Conservation (phyloP, 2,888 invertebrate species). For the Exocentrus adspersus region DNA sequence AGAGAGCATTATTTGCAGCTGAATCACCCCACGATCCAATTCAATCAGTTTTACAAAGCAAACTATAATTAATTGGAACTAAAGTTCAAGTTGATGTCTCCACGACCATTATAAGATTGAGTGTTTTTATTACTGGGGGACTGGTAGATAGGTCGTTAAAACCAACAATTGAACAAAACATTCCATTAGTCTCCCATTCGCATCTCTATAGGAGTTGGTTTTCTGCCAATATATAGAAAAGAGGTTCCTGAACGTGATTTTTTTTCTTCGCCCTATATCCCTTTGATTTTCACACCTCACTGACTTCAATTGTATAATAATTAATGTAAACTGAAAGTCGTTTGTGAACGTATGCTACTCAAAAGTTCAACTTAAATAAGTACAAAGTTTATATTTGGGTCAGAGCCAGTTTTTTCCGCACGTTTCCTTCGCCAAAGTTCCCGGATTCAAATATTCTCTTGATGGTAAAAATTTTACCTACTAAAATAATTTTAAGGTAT, state of each 20-base stretch:
- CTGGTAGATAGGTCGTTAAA: constrained; percentile 1
- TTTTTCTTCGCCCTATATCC: not conserved
- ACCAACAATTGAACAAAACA: constrained; percentile 1
- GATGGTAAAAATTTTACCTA: no score
- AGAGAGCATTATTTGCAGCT: no score
- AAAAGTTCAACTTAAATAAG: no score
- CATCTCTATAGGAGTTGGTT: not conserved
- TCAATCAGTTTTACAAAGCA: not conserved
- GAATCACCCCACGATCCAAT: not conserved
- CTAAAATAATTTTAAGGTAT: no score
- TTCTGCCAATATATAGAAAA: not conserved
- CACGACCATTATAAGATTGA: not conserved
- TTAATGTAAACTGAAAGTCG: not conserved
- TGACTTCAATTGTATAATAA: not conserved
- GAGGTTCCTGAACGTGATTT: not conserved
- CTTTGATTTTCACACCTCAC: not conserved
- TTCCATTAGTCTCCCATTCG: constrained; percentile 1
- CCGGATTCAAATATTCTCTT: no score
- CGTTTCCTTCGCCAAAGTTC: no score
- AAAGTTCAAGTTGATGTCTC: not conserved
- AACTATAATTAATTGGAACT: not conserved
- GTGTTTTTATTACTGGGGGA: constrained; percentile 2
- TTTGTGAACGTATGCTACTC: no score
- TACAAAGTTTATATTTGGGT: no score
- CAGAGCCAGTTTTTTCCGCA: no score